Evolutionary conservation across 37 sponge, comb jelly and placozoan species (phyloP).

Genomic region (Hormiphora californensis): DNA sequence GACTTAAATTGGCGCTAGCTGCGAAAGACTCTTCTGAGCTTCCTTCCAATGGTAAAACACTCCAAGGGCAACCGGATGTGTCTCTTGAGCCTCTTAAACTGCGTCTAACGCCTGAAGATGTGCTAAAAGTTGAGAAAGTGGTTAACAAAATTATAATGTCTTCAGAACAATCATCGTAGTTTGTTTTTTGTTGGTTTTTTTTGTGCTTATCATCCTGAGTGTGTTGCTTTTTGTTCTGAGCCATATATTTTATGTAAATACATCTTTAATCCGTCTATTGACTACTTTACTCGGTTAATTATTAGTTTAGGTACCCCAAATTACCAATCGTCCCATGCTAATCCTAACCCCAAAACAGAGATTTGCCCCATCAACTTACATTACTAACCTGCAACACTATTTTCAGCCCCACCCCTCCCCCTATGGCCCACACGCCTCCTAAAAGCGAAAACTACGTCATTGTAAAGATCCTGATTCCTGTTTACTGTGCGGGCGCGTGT

Average conservation of each 20-base stretch:
- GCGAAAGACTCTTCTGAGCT: constrained; percentile 37
- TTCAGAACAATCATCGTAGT: neutral
- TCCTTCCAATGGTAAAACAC: constrained; percentile 27
- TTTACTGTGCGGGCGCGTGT: constrained; percentile 51
- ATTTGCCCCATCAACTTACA: too few species aligned
- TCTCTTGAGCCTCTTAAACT: constrained; percentile 35
- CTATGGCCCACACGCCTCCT: constrained; percentile 51
- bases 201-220: neutral
- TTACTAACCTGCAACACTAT: too few species aligned
- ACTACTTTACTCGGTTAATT: too few species aligned
- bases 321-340: too few species aligned
- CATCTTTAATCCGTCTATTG: too few species aligned
- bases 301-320: too few species aligned
- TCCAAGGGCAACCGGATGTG: neutral
- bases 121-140: constrained; percentile 28
- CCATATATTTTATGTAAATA: too few species aligned
- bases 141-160: constrained; percentile 47
- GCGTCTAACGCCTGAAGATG: constrained; percentile 9
- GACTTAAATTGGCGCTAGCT: constrained; percentile 26
- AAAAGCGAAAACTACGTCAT: constrained; percentile 54
- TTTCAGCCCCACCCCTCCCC: too few species aligned
- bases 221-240: too few species aligned
- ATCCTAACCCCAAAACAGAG: too few species aligned
- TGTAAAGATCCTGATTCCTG: constrained; percentile 37
- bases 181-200: neutral